phyloP scores from a whole-genome alignment of 2,797 vertebrate species.

The Phalloptychus januarius region DNA sequence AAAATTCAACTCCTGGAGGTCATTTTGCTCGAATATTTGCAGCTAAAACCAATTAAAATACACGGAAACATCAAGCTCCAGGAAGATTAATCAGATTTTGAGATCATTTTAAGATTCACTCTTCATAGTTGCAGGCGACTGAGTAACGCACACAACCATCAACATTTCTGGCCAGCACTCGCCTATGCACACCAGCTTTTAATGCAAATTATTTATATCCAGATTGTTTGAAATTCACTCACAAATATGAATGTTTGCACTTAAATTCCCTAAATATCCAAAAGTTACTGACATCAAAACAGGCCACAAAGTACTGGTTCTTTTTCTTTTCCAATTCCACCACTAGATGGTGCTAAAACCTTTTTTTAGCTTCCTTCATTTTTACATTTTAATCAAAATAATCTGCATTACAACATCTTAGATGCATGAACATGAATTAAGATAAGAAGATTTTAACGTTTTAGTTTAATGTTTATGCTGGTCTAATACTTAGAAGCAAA shows the following conservation, averaged over 20 bases:
- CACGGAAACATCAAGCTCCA: constrained; percentile 1
- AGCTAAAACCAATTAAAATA: constrained; percentile 3
- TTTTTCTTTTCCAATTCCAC: background rate
- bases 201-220: background rate
- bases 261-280: background rate
- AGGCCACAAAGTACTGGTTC: background rate
- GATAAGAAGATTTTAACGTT: background rate
- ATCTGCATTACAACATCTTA: background rate
- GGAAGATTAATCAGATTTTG: constrained; percentile 3
- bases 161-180: background rate
- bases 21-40: constrained; percentile 2
- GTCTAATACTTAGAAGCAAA: too few relatives aligned
- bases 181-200: background rate
- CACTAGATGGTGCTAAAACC: background rate
- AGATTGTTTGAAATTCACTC: background rate
- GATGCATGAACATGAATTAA: background rate
- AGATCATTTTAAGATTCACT: background rate
- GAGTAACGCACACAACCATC: background rate
- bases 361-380: background rate
- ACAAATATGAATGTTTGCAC: background rate
- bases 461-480: background rate
- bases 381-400: background rate
- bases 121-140: background rate
- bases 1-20: constrained; percentile 8
- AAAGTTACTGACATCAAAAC: background rate